phyloP scores from a whole-genome alignment of 2,113 vertebrate species.

The Eretmochelys imbricata region DNA sequence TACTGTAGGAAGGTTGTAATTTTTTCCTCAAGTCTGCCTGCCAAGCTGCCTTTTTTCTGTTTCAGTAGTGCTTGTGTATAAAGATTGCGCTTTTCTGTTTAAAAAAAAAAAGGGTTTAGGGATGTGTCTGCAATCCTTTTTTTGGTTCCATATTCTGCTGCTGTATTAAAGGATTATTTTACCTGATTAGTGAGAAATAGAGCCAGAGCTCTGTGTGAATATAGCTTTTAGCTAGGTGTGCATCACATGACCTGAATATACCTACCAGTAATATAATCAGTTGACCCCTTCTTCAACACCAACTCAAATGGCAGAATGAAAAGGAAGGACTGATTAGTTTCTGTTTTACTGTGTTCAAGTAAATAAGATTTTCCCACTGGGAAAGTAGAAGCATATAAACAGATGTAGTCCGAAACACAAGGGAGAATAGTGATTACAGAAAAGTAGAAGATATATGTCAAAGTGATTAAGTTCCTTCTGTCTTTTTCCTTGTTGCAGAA shows the following conservation, averaged over 20 bases:
- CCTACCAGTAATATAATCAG: background rate
- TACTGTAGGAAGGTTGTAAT: background rate
- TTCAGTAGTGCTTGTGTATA: background rate
- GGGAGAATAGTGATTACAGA: background rate
- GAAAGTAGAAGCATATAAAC: background rate
- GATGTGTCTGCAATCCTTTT: background rate
- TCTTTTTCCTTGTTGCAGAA: background rate
- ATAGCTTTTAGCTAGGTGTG: background rate
- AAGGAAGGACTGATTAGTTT: background rate
- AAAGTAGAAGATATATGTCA: background rate
- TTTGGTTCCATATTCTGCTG: accelerated
- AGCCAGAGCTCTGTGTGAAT: background rate
- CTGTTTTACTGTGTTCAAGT: background rate
- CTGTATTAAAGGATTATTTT: background rate
- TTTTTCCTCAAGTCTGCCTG: background rate
- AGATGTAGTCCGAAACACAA: background rate
- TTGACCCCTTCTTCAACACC: background rate
- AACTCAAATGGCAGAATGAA: background rate
- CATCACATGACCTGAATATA: background rate
- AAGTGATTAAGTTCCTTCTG: background rate
- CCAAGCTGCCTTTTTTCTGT: background rate
- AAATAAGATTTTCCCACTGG: accelerated
- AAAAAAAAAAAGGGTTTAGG: too few relatives aligned
- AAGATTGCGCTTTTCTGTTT: background rate
- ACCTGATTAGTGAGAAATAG: background rate